phyloP scores from a whole-genome alignment of 1,140 invertebrate genomes.

The Dendroctonus valens region DNA sequence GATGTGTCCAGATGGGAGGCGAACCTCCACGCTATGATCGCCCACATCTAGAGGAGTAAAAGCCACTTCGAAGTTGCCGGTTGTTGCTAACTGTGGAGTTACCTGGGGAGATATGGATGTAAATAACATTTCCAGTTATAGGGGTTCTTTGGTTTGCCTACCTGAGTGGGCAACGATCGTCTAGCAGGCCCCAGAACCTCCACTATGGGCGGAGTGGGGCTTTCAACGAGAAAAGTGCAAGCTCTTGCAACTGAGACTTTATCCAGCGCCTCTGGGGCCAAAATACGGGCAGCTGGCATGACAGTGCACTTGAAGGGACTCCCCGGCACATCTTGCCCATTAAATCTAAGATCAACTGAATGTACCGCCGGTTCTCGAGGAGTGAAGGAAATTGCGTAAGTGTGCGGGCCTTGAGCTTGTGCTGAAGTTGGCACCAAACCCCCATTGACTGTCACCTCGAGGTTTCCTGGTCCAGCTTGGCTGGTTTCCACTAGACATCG shows the following conservation, averaged over 20 bases:
- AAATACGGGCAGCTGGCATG: slow-evolving; percentile 70
- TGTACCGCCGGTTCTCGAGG: slow-evolving; percentile 86
- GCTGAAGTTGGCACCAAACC: slow-evolving; percentile 94
- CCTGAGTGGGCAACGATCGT: slow-evolving; percentile 67
- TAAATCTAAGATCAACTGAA: slow-evolving; percentile 92
- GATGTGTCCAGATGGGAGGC: slow-evolving; percentile 77
- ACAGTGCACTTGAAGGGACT: slow-evolving; percentile 61
- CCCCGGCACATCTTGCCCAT: slow-evolving; percentile 92
- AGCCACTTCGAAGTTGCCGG: slow-evolving; percentile 61
- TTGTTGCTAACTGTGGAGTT: slow-evolving; percentile 43
- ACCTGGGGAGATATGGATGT: slow-evolving; percentile 37
- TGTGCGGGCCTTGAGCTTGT: slow-evolving; percentile 90
- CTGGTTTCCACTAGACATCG: slow-evolving; percentile 84
- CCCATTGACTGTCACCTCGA: slow-evolving; percentile 96
- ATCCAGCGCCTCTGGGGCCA: slow-evolving; percentile 79
- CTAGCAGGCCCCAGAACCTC: slow-evolving; percentile 75
- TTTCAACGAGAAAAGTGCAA: slow-evolving; percentile 83
- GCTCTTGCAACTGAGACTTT: slow-evolving; percentile 87
- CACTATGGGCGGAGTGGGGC: slow-evolving; percentile 70
- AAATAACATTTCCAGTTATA: not conserved
- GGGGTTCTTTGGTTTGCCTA: slow-evolving; percentile 42
- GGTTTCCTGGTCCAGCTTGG: slow-evolving; percentile 92
- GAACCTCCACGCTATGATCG: slow-evolving; percentile 87
- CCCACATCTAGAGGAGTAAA: slow-evolving; percentile 90
- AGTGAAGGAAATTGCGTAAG: slow-evolving; percentile 96